Percentiles rank a stretch among this genome's conserved stretches.
Conservation (phyloP, 2,113 vertebrate species). For the Struthio camelus region DNA sequence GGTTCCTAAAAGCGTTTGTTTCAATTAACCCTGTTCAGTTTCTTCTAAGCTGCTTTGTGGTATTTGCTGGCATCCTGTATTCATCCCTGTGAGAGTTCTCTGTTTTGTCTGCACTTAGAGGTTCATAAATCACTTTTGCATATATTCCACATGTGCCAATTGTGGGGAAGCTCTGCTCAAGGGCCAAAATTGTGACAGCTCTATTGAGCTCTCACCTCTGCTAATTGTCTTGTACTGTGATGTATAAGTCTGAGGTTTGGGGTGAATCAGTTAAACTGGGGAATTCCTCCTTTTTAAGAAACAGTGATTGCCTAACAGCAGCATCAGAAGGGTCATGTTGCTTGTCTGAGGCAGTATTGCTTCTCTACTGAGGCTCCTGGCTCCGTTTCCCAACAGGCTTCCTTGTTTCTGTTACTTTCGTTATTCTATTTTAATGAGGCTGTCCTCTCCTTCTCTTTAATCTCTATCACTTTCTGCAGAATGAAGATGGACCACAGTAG, state of each 20-base stretch:
- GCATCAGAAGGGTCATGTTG: background rate
- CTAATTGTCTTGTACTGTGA: background rate
- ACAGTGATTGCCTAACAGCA: background rate
- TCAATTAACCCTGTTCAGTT: background rate
- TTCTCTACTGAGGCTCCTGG: background rate
- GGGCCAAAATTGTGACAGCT: background rate
- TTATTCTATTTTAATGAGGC: background rate
- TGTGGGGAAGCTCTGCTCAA: background rate
- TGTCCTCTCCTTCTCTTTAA: background rate
- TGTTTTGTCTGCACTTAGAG: background rate
- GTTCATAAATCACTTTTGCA: background rate
- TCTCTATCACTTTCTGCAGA: background rate
- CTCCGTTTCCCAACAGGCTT: background rate
- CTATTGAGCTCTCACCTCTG: background rate
- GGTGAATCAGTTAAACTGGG: background rate
- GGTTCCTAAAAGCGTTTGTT: background rate
- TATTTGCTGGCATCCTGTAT: background rate
- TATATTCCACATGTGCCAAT: background rate
- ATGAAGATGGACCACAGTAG: background rate
- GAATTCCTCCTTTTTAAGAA: background rate
- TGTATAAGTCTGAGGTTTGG: background rate
- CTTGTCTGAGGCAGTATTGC: background rate
- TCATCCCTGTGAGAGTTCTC: background rate
- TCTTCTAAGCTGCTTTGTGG: background rate
- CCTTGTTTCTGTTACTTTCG: slow-evolving; percentile 1